These are phyloP conservation scores for Caenorhabditis briggsae DNA, from an alignment of 1,140 invertebrate genomes.

Conservation along the genomic window DNA sequence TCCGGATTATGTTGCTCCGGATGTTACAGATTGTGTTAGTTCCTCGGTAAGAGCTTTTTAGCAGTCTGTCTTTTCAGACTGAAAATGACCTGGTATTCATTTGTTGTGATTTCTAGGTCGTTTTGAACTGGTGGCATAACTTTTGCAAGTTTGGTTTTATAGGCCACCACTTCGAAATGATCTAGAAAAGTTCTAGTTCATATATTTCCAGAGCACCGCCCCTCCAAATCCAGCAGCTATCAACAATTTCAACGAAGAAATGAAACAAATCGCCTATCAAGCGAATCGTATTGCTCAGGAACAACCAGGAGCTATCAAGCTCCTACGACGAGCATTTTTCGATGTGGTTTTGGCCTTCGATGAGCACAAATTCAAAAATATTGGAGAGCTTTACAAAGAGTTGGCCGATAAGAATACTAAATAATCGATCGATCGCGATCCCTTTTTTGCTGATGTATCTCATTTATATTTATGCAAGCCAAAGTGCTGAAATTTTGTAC, in stretches of 20 bases:
- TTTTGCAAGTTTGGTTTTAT: too few relatives aligned
- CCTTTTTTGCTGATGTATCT: too few relatives aligned
- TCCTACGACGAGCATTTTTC: neutral
- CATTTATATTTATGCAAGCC: too few relatives aligned
- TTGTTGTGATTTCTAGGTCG: neutral
- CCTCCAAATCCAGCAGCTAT: neutral
- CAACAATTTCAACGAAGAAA: neutral
- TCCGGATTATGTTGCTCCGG: too few relatives aligned
- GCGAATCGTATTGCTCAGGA: conserved; percentile 6
- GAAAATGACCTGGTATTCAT: too few relatives aligned
- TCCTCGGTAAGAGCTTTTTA: too few relatives aligned
- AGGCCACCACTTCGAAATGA: too few relatives aligned
- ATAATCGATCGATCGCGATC: neutral
- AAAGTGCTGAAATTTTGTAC: too few relatives aligned
- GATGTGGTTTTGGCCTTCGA: neutral
- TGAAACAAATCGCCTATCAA: conserved; percentile 26
- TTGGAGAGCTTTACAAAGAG: neutral
- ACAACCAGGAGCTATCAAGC: neutral
- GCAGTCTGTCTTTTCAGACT: too few relatives aligned
- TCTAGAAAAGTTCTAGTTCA: too few relatives aligned
- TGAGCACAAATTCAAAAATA: neutral
- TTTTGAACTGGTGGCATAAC: too few relatives aligned
- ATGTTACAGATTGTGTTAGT: too few relatives aligned
- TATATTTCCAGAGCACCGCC: neutral
- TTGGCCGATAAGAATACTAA: neutral